phyloP scores from a whole-genome alignment of 2,888 invertebrate species.

The Abrostola tripartita region DNA sequence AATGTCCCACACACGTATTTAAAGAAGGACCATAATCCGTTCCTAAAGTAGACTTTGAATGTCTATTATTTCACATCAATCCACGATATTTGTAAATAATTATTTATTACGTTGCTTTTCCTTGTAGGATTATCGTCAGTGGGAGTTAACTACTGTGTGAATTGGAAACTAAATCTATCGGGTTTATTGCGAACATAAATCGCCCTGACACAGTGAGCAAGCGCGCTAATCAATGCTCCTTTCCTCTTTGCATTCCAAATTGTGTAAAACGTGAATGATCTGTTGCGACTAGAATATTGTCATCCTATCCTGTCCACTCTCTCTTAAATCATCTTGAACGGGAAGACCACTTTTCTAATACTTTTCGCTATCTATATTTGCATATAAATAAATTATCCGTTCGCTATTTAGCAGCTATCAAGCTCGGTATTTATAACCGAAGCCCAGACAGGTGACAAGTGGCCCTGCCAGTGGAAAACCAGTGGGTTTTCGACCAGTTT shows the following conservation, averaged over 20 bases:
- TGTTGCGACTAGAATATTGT: no score
- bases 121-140: not conserved
- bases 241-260: not conserved
- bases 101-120: not conserved
- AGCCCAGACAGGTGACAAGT: constrained; percentile 41
- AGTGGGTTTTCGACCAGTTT: constrained; percentile 30
- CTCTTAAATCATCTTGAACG: constrained; percentile 3
- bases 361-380: constrained; percentile 30
- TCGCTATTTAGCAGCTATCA: constrained; percentile 22
- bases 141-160: constrained; percentile 1
- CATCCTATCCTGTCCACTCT: not conserved
- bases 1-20: no score
- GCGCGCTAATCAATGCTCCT: not conserved
- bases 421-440: constrained; percentile 37
- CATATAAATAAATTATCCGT: constrained; percentile 48
- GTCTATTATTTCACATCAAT: no score
- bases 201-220: not conserved
- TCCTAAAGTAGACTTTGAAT: no score
- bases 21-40: no score
- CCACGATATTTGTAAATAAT: no score
- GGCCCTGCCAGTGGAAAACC: constrained; percentile 34
- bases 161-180: not conserved
- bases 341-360: constrained; percentile 14
- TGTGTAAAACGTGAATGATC: not conserved
- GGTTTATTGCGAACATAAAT: constrained; percentile 2